Conservation (phyloP, 2,113 vertebrate species). For the Beaufortia kweichowensis region DNA sequence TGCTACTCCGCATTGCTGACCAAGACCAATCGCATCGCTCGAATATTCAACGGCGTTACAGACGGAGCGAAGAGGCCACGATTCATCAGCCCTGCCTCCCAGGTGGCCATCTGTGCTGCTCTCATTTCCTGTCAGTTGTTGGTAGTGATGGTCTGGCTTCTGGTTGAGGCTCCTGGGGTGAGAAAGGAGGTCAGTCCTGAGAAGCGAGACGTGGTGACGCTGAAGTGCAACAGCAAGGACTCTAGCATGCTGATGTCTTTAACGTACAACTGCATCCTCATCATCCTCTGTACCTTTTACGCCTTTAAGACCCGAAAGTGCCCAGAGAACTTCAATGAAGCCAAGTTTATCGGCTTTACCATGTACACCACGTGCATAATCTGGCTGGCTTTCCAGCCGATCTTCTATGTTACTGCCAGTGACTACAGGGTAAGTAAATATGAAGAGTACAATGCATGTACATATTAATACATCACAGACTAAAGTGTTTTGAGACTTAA, state of each 20-base stretch:
- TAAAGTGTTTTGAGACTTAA: neutral
- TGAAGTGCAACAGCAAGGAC: conserved; percentile 94
- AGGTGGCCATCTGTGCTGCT: conserved; percentile 91
- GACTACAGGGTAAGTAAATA: conserved; percentile 89
- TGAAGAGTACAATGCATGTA: conserved; percentile 1
- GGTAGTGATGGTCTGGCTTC: conserved; percentile 89
- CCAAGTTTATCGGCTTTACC: conserved; percentile 98
- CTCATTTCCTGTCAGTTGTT: conserved; percentile 97
- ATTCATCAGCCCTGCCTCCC: conserved; percentile 94
- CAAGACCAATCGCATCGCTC: conserved; percentile 96
- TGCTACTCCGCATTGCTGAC: conserved; percentile 96
- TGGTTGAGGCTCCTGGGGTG: conserved; percentile 89
- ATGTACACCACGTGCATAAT: conserved; percentile 99
- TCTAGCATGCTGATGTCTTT: conserved; percentile 95
- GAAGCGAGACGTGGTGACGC: conserved; percentile 88
- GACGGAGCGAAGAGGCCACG: conserved; percentile 91
- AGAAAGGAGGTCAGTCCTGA: conserved; percentile 91
- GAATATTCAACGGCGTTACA: conserved; percentile 93
- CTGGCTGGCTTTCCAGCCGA: conserved; percentile 98
- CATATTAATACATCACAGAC: neutral
- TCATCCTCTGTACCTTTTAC: conserved; percentile 95
- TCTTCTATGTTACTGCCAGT: conserved; percentile 98
- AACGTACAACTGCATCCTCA: conserved; percentile 95
- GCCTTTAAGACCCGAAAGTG: conserved; percentile 99
- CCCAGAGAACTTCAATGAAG: conserved; percentile 98